phyloP scores from a whole-genome alignment of 2,113 vertebrate genomes.

The Chiloscyllium plagiosum region DNA sequence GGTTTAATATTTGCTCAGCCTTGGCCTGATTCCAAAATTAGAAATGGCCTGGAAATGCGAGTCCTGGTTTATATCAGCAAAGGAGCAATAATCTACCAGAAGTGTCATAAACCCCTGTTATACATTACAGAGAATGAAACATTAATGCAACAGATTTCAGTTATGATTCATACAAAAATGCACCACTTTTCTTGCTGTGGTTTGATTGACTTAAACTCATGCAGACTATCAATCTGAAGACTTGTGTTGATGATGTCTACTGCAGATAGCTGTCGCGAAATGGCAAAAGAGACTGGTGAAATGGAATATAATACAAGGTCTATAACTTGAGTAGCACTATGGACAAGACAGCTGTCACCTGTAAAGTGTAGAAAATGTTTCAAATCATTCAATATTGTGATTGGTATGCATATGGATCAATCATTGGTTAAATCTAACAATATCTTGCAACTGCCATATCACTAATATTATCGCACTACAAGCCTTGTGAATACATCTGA shows the following conservation, averaged over 20 bases:
- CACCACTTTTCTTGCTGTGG: neutral
- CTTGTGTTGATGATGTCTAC: neutral
- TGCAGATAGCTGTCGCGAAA: neutral
- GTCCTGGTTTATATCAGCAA: neutral
- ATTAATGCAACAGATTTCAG: neutral
- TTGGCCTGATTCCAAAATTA: neutral
- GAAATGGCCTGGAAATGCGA: neutral
- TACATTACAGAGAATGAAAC: neutral
- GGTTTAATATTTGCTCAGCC: no score
- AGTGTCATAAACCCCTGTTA: neutral
- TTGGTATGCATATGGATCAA: neutral
- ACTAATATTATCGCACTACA: neutral
- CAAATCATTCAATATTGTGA: neutral
- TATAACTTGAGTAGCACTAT: neutral
- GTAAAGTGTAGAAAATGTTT: neutral
- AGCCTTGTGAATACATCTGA: neutral
- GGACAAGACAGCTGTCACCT: neutral
- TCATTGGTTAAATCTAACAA: neutral
- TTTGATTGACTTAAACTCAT: neutral
- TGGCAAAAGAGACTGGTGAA: neutral
- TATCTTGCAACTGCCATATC: neutral
- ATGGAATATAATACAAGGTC: neutral
- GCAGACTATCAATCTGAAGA: neutral
- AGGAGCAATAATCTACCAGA: neutral
- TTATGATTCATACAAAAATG: neutral